Percentiles rank a stretch among this genome's conserved stretches.
Evolutionary conservation across 1,140 invertebrate genomes (phyloP).

Genomic region (Himalopsyche phryganea): DNA sequence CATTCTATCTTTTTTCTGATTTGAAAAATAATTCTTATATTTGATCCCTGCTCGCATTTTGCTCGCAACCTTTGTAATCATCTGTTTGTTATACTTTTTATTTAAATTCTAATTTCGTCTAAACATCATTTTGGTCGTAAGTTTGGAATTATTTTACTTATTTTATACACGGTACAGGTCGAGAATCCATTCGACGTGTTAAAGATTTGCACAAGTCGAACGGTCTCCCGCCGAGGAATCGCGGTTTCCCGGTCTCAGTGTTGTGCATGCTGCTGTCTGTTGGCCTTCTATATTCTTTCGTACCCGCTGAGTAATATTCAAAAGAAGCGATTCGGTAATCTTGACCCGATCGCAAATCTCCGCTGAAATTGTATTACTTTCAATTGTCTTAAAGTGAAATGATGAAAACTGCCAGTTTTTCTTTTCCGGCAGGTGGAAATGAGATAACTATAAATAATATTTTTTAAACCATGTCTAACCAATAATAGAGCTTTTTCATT

Average conservation of each 20-base stretch:
- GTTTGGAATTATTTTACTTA: slow-evolving; percentile 30
- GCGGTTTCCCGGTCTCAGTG: slow-evolving; percentile 32
- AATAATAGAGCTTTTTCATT: slow-evolving; percentile 31
- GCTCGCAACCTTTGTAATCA: slow-evolving; percentile 35
- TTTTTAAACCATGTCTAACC: slow-evolving; percentile 17
- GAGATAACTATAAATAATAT: neutral
- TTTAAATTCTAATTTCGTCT: slow-evolving; percentile 30
- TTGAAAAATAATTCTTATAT: slow-evolving; percentile 24
- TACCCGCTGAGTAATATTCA: slow-evolving; percentile 28
- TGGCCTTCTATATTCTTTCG: slow-evolving; percentile 35
- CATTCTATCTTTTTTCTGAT: slow-evolving; percentile 29
- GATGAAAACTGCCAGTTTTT: slow-evolving; percentile 7
- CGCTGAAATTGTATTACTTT: neutral
- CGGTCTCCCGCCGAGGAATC: slow-evolving; percentile 27
- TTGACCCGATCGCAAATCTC: neutral
- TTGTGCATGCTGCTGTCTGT: slow-evolving; percentile 36
- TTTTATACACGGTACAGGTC: slow-evolving; percentile 28
- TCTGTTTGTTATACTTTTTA: slow-evolving; percentile 29
- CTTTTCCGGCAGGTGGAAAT: slow-evolving; percentile 3
- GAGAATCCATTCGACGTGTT: slow-evolving; percentile 26
- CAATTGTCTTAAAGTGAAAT: neutral
- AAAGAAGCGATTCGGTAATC: slow-evolving; percentile 14
- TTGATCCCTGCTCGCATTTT: slow-evolving; percentile 33
- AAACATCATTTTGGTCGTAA: slow-evolving; percentile 32
- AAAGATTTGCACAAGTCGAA: slow-evolving; percentile 25